These are phyloP conservation scores for Lacanobia oleracea DNA, from an alignment of 2,888 invertebrate species.

Conservation along the genomic window DNA sequence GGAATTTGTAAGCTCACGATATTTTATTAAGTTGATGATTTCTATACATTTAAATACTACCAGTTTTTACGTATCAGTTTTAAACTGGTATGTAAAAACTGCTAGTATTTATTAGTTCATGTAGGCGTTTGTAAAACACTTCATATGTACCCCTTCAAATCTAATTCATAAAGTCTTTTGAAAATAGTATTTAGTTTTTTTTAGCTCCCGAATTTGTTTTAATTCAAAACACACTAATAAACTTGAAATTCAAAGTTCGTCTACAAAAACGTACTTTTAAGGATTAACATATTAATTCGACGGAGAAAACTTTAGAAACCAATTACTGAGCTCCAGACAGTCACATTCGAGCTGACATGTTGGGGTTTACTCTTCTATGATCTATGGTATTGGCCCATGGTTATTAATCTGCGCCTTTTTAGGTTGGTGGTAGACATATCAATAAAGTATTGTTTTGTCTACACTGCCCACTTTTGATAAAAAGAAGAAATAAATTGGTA, in stretches of 20 bases:
- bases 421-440: background rate
- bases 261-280: conserved; percentile 19
- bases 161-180: background rate
- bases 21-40: too few species aligned
- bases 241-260: conserved; percentile 5
- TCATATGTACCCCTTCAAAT: too few species aligned
- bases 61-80: too few species aligned
- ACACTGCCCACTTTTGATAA: background rate
- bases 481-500: background rate
- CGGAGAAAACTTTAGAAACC: conserved; percentile 64
- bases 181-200: background rate
- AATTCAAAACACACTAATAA: conserved; percentile 13
- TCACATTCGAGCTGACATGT: conserved; percentile 62
- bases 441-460: background rate
- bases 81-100: too few species aligned
- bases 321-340: conserved; percentile 70
- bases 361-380: conserved; percentile 45
- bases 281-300: conserved; percentile 52
- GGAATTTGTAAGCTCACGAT: background rate
- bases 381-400: conserved; percentile 13
- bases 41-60: too few species aligned
- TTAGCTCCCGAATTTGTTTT: background rate
- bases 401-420: background rate
- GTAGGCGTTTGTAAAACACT: background rate
- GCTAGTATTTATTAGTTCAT: background rate